Conservation (phyloP, 2,888 invertebrate species). For the Lingula anatina region DNA sequence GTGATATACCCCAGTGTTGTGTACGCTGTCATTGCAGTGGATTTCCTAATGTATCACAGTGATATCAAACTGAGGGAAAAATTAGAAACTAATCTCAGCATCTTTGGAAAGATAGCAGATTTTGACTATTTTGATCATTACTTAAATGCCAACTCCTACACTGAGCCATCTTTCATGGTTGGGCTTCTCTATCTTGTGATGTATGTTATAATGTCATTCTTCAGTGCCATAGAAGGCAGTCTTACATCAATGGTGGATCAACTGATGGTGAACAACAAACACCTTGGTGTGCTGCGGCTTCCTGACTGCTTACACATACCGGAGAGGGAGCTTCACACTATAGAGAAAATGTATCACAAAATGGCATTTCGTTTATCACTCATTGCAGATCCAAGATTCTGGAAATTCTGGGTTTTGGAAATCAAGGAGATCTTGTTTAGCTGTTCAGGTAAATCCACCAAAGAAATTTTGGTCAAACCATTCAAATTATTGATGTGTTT, state of each 20-base stretch:
- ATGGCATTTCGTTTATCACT: slow-evolving; percentile 2
- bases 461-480: not conserved
- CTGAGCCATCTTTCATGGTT: not conserved
- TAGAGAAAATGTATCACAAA: slow-evolving; percentile 4
- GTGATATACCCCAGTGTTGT: slow-evolving; percentile 2
- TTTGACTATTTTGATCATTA: slow-evolving; percentile 3
- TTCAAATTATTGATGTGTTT: slow-evolving; percentile 1
- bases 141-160: slow-evolving; percentile 3
- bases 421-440: not conserved
- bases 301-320: not conserved
- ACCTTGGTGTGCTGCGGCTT: slow-evolving; percentile 1
- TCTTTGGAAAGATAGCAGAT: slow-evolving; percentile 1
- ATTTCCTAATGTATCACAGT: not conserved
- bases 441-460: not conserved
- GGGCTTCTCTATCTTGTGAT: slow-evolving; percentile 1
- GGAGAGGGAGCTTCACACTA: not conserved
- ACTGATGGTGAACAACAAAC: slow-evolving; percentile 1
- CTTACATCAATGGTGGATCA: not conserved
- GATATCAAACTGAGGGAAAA: not conserved
- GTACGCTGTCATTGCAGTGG: not conserved
- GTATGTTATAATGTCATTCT: slow-evolving; percentile 3
- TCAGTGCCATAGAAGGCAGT: slow-evolving; percentile 1
- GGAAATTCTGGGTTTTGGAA: slow-evolving; percentile 5
- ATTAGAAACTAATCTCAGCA: not conserved
- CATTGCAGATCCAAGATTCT: slow-evolving; percentile 3